A percentile compares a stretch with the other conserved stretches of the same genome.
Evolutionary conservation across 2,888 invertebrate species (phyloP).

Genomic region (Nomada lathburiana): DNA sequence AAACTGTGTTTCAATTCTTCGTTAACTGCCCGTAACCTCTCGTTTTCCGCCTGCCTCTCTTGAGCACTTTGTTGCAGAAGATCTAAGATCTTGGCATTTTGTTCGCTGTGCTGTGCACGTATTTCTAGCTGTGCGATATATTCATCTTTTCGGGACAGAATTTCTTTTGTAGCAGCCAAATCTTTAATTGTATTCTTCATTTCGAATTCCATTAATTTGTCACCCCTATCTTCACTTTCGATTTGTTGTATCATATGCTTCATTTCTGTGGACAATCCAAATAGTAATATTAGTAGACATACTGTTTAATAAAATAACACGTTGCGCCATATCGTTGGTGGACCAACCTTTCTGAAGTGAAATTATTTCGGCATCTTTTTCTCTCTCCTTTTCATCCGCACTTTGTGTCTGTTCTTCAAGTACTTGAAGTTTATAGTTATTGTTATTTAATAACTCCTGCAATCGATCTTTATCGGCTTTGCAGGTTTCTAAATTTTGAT

Average conservation of each 20-base stretch:
- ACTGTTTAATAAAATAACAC: neutral
- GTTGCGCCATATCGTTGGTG: neutral
- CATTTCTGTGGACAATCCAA: conserved; percentile 61
- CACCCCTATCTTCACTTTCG: conserved; percentile 44
- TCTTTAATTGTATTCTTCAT: conserved; percentile 72
- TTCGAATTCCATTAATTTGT: conserved; percentile 72
- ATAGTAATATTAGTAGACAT: neutral
- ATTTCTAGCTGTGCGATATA: conserved; percentile 60
- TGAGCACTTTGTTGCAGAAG: conserved; percentile 61
- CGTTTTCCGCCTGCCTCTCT: conserved; percentile 68
- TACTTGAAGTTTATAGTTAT: conserved; percentile 41
- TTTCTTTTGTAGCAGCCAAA: conserved; percentile 62
- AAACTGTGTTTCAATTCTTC: conserved; percentile 68
- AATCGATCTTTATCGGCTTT: conserved; percentile 52
- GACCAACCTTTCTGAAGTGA: conserved; percentile 75
- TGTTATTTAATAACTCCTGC: conserved; percentile 51
- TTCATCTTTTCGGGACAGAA: conserved; percentile 50
- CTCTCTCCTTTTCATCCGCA: conserved; percentile 64
- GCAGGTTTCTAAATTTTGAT: conserved; percentile 57
- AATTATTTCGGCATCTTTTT: conserved; percentile 78
- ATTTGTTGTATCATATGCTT: conserved; percentile 70
- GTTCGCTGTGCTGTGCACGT: conserved; percentile 58
- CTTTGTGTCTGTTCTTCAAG: conserved; percentile 57
- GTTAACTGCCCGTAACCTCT: conserved; percentile 64
- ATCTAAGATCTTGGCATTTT: conserved; percentile 57